Evolutionary conservation across 2,888 invertebrate genomes (phyloP).

Genomic region (Lasioglossum calceatum): DNA sequence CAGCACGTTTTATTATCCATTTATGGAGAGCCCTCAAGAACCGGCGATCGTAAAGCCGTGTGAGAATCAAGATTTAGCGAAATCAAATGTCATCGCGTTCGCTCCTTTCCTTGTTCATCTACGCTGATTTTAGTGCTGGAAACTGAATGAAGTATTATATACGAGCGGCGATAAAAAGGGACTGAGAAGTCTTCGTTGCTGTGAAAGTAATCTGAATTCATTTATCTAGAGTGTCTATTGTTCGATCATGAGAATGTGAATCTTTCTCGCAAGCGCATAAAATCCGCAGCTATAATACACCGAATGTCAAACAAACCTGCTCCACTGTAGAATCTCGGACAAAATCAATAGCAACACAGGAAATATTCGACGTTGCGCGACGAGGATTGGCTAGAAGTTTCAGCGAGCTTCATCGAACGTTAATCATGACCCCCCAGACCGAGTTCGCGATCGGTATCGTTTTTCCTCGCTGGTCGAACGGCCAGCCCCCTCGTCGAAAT

Average conservation of each 20-base stretch:
- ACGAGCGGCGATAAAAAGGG: not conserved
- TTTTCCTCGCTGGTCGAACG: not conserved
- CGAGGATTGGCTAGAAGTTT: not conserved
- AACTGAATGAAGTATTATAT: not conserved
- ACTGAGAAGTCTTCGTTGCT: not conserved
- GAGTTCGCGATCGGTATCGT: slow-evolving; percentile 17
- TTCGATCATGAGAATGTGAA: not conserved
- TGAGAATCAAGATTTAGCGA: not conserved
- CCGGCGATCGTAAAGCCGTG: not conserved
- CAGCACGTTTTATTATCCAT: not conserved
- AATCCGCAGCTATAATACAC: not conserved
- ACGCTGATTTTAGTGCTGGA: not conserved
- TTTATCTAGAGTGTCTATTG: not conserved
- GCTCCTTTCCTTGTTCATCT: slow-evolving; percentile 10
- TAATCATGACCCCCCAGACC: slow-evolving; percentile 25
- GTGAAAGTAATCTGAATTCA: not conserved
- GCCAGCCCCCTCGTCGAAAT: not conserved
- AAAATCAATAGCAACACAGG: not conserved
- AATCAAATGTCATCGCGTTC: slow-evolving; percentile 2
- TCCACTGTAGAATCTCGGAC: not conserved
- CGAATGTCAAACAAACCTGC: not conserved
- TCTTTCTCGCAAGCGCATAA: not conserved
- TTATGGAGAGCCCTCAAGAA: not conserved
- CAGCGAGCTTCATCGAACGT: slow-evolving; percentile 17
- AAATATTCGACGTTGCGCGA: not conserved